Percentiles rank a stretch among this genome's conserved stretches.
Conservation (phyloP, 2,888 invertebrate genomes). For the Lydus trimaculatus region DNA sequence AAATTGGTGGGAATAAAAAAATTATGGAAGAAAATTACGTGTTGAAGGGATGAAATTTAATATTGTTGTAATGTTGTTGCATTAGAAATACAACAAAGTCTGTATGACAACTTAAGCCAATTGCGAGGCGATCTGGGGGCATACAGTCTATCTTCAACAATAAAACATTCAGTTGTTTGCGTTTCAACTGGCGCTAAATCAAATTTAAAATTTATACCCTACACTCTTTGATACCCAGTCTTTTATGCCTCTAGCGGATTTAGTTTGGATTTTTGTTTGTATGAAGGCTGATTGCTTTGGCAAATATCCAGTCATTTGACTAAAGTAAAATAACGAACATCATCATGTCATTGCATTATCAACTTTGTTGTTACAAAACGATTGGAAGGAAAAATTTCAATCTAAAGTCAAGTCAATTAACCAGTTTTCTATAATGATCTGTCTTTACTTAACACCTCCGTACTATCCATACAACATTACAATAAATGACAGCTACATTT, state of each 20-base stretch:
- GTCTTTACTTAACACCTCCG: neutral
- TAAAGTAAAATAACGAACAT: constrained; percentile 30
- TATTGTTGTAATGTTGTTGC: constrained; percentile 33
- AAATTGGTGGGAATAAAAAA: neutral
- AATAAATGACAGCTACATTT: neutral
- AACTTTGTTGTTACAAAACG: neutral
- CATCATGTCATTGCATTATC: neutral
- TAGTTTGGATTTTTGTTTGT: constrained; percentile 56
- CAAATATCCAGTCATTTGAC: constrained; percentile 53
- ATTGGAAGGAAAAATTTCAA: neutral
- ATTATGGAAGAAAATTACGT: neutral
- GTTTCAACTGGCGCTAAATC: constrained; percentile 57
- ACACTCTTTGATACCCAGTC: constrained; percentile 56
- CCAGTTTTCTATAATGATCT: constrained; percentile 1
- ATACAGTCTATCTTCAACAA: constrained; percentile 44
- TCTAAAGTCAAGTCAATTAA: neutral
- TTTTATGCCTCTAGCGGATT: constrained; percentile 54
- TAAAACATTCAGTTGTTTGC: constrained; percentile 58
- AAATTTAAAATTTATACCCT: constrained; percentile 60
- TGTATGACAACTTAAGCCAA: constrained; percentile 58
- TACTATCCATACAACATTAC: neutral
- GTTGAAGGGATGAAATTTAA: neutral
- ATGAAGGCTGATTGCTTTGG: constrained; percentile 56
- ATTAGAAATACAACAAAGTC: constrained; percentile 51
- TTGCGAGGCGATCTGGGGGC: constrained; percentile 51